Conservation (phyloP, 2,113 vertebrate genomes). For the Pterocles gutturalis region DNA sequence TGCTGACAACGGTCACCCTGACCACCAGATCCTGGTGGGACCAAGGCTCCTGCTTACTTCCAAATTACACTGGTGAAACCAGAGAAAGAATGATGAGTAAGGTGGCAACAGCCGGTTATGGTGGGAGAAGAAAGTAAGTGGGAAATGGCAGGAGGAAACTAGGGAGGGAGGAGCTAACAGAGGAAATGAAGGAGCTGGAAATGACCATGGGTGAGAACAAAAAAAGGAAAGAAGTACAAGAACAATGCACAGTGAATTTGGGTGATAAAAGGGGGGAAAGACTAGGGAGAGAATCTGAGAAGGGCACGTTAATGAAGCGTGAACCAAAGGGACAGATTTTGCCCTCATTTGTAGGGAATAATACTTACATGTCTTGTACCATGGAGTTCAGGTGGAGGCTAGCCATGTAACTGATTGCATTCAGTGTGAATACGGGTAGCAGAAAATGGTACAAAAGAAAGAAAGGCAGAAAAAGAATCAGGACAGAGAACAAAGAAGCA, state of each 20-base stretch:
- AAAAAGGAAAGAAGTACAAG: background rate
- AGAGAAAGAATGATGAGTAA: background rate
- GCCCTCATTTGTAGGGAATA: accelerated
- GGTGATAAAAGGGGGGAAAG: background rate
- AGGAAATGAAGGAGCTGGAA: background rate
- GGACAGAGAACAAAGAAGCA: background rate
- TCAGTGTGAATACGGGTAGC: background rate
- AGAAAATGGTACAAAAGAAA: background rate
- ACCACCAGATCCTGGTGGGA: background rate
- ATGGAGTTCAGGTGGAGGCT: background rate
- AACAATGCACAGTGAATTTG: background rate
- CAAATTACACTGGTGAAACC: background rate
- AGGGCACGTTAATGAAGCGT: background rate
- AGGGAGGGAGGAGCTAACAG: background rate
- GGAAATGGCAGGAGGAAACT: background rate
- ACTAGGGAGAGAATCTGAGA: background rate
- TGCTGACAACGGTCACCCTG: background rate
- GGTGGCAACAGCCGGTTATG: background rate
- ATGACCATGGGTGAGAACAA: background rate
- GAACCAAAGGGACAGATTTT: background rate
- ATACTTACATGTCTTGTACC: background rate
- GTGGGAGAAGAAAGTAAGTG: background rate
- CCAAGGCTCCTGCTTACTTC: background rate
- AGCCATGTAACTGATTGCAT: background rate
- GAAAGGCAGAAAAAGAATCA: background rate